phyloP scores from a whole-genome alignment of 1,140 invertebrate species.

The Heterodera schachtii region DNA sequence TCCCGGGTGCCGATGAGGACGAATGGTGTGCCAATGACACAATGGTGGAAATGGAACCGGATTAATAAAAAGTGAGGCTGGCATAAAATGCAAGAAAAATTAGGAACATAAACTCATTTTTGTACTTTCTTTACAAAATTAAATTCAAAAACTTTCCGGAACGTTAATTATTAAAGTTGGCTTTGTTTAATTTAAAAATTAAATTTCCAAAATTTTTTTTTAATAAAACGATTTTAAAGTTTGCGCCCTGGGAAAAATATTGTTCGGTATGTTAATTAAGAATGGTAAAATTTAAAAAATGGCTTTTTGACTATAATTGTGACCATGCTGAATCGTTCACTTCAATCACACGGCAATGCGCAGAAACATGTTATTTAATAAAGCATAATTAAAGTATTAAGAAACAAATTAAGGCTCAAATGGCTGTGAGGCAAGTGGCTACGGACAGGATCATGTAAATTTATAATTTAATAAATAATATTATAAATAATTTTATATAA shows the following conservation, averaged over 20 bases:
- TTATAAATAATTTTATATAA: neutral
- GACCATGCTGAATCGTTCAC: conserved; percentile 33
- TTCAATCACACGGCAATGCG: conserved; percentile 29
- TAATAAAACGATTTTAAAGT: conserved; percentile 2
- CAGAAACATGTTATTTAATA: neutral
- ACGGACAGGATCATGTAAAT: conserved; percentile 31
- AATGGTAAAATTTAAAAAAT: too few species aligned
- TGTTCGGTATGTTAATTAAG: conserved; percentile 15
- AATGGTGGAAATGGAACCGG: neutral
- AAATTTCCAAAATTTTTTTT: too few species aligned
- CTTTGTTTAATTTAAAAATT: too few species aligned
- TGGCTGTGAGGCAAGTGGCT: conserved; percentile 28
- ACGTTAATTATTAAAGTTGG: too few species aligned
- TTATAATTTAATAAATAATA: neutral
- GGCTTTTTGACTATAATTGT: conserved; percentile 14
- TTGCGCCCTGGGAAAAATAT: conserved; percentile 25
- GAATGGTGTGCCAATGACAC: conserved; percentile 29
- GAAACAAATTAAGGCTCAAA: neutral
- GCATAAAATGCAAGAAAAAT: too few species aligned
- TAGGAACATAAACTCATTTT: too few species aligned
- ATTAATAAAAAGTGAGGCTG: too few species aligned
- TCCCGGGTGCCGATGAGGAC: neutral
- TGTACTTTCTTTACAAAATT: too few species aligned
- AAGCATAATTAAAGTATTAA: neutral
- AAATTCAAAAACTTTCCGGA: too few species aligned